Evolutionary conservation across 2,797 vertebrate genomes (phyloP).

Genomic region (Diglossa cyanea): DNA sequence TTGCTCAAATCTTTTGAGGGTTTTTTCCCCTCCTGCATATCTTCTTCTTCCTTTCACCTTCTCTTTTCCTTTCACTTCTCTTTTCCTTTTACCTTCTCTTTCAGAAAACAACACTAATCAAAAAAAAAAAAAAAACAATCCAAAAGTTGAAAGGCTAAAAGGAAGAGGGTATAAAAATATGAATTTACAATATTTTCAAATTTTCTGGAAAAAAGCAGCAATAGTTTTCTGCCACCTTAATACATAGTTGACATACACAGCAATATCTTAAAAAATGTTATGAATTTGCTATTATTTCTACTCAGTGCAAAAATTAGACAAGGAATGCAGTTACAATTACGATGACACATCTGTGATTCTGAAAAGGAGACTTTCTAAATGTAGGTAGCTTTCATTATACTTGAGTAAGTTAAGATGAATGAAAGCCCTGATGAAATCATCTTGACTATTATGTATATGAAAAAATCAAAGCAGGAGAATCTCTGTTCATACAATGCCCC

Average conservation of each 20-base stretch:
- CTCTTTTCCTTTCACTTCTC: no score
- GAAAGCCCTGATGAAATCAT: conserved; percentile 33
- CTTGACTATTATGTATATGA: neutral
- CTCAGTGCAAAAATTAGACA: neutral
- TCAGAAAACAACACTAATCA: neutral
- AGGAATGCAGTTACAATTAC: neutral
- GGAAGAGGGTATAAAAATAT: neutral
- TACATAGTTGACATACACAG: neutral
- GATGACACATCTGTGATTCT: conserved; percentile 4
- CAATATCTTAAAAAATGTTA: neutral
- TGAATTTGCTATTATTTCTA: neutral
- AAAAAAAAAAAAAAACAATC: neutral
- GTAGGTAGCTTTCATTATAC: conserved; percentile 5
- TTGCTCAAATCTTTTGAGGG: neutral
- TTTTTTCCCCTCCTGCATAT: neutral
- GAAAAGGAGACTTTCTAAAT: conserved; percentile 4
- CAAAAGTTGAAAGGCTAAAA: neutral
- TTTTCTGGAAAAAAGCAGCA: neutral
- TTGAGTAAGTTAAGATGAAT: conserved; percentile 12
- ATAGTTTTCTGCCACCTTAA: neutral
- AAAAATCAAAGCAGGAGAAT: neutral
- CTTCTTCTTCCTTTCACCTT: neutral
- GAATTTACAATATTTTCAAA: neutral
- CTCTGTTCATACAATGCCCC: neutral
- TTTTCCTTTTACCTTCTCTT: neutral